These are phyloP conservation scores for Ginglymostoma cirratum DNA, from an alignment of 2,113 vertebrate species.

Conservation along the genomic window DNA sequence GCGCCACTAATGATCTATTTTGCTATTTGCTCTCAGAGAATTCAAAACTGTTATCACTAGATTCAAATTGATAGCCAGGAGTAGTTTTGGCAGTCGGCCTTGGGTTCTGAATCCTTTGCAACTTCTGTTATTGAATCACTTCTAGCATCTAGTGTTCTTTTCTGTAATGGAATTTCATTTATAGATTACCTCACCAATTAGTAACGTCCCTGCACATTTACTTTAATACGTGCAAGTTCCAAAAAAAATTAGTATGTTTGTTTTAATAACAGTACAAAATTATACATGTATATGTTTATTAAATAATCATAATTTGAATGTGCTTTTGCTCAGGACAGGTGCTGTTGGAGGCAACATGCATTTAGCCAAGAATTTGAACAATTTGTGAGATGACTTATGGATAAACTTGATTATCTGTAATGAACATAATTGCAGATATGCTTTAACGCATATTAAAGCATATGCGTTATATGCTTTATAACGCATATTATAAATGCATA, in stretches of 20 bases:
- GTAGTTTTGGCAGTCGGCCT: background rate
- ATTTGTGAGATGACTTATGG: background rate
- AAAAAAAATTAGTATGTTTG: background rate
- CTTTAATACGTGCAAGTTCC: background rate
- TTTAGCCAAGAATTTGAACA: background rate
- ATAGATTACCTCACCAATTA: background rate
- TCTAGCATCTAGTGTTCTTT: background rate
- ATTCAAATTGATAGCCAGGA: background rate
- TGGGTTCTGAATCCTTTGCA: background rate
- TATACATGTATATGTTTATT: background rate
- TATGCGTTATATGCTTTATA: too few species aligned
- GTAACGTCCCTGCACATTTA: background rate
- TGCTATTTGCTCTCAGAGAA: background rate
- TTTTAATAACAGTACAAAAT: background rate
- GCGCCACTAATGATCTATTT: background rate
- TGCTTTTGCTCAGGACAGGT: background rate
- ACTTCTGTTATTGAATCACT: background rate
- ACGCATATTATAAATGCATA: too few species aligned
- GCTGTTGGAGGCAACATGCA: background rate
- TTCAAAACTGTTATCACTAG: background rate
- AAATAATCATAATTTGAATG: background rate
- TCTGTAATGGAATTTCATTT: background rate
- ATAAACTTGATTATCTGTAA: background rate
- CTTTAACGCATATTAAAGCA: too few species aligned
- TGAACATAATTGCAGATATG: background rate